Percentiles rank a stretch among this genome's conserved stretches.
Conservation (phyloP, 2,113 vertebrate species). For the Aramus guarauna region DNA sequence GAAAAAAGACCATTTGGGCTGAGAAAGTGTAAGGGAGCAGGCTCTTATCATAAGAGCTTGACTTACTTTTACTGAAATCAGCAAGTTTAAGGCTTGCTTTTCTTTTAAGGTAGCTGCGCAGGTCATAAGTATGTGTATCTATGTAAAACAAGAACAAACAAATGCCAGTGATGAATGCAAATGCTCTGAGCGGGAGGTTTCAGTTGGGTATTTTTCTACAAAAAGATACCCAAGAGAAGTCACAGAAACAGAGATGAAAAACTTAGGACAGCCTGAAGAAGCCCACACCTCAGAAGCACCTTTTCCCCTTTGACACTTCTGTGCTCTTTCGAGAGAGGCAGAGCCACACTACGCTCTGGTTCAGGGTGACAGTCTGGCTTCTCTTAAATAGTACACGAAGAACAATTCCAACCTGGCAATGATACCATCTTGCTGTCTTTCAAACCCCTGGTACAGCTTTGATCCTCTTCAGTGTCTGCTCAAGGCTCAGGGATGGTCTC, state of each 20-base stretch:
- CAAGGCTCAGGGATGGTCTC: not conserved
- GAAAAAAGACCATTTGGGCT: not conserved
- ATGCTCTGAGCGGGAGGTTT: not conserved
- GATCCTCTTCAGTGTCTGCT: not conserved
- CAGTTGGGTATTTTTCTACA: not conserved
- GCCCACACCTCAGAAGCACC: not conserved
- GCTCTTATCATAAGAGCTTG: not conserved
- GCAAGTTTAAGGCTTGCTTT: not conserved
- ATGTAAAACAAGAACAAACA: not conserved
- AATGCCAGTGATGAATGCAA: not conserved
- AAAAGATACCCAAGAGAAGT: not conserved
- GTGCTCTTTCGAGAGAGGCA: not conserved
- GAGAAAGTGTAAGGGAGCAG: not conserved
- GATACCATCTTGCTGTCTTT: not conserved
- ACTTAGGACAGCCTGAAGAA: not conserved
- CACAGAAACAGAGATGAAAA: not conserved
- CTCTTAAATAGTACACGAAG: fast-evolving
- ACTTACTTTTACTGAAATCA: not conserved
- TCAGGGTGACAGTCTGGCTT: not conserved
- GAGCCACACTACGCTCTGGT: not conserved
- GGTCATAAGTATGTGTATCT: not conserved
- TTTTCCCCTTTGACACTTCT: not conserved
- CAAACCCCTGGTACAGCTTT: not conserved
- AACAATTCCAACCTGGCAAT: not conserved
- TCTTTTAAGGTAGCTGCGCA: not conserved